phyloP scores from a whole-genome alignment of 2,113 vertebrate species.

The Chunga burmeisteri region DNA sequence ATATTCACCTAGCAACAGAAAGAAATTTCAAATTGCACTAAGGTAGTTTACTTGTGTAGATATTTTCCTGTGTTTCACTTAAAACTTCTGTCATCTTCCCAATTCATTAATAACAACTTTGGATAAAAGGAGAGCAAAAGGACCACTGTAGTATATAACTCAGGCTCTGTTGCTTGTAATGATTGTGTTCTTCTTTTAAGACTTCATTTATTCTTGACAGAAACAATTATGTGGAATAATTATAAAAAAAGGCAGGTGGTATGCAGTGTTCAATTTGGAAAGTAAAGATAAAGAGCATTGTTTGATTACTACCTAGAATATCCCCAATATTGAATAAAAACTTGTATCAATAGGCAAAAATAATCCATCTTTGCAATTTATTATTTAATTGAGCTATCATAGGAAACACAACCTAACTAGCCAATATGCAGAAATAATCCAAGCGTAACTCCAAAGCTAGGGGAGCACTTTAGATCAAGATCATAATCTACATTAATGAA shows the following conservation, averaged over 20 bases:
- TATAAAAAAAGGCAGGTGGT: conserved; percentile 66
- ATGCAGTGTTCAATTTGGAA: conserved; percentile 55
- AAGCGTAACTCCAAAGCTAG: not conserved
- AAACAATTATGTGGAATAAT: conserved; percentile 75
- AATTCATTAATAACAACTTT: conserved; percentile 20
- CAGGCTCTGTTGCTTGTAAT: conserved; percentile 59
- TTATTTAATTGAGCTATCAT: conserved; percentile 55
- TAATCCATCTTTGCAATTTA: conserved; percentile 28
- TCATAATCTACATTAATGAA: not conserved
- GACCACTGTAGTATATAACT: conserved; percentile 37
- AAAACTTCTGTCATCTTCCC: not conserved
- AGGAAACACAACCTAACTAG: conserved; percentile 30
- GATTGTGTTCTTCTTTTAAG: conserved; percentile 70
- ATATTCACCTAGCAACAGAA: not conserved
- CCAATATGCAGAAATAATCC: conserved; percentile 25
- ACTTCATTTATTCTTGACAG: conserved; percentile 75
- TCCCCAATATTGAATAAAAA: conserved; percentile 40
- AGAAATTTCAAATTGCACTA: not conserved
- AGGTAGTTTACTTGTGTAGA: not conserved
- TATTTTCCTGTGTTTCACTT: not conserved
- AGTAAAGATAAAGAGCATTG: conserved; percentile 36
- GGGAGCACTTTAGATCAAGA: not conserved
- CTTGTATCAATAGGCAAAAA: conserved; percentile 33
- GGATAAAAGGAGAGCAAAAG: conserved; percentile 35
- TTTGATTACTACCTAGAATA: conserved; percentile 45